Conservation (phyloP, 2,888 invertebrate genomes). For the Drosophila nr. fundita region DNA sequence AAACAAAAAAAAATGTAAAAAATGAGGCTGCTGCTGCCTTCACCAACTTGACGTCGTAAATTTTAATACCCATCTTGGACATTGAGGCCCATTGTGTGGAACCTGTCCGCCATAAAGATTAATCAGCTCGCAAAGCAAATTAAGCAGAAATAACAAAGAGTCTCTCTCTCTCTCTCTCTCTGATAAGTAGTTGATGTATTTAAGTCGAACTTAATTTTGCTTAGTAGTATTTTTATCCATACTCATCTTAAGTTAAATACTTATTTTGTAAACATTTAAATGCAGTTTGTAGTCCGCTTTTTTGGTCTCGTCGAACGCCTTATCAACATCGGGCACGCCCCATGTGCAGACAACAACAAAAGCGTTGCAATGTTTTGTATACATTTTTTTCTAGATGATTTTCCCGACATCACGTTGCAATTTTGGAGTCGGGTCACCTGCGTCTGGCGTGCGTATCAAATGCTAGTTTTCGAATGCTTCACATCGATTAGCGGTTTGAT, state of each 20-base stretch:
- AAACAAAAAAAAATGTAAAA: background rate
- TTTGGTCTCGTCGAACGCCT: background rate
- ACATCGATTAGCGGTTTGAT: constrained; percentile 61
- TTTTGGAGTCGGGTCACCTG: constrained; percentile 68
- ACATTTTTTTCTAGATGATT: constrained; percentile 6
- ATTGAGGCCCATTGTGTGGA: constrained; percentile 38
- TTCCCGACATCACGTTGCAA: constrained; percentile 62
- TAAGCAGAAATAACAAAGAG: constrained; percentile 6
- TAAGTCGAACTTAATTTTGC: constrained; percentile 1
- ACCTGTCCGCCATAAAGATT: constrained; percentile 64
- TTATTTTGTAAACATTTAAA: constrained; percentile 61
- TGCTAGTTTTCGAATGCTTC: constrained; percentile 8
- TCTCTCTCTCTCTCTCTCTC: background rate
- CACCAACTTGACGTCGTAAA: constrained; percentile 64
- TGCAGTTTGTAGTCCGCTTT: constrained; percentile 31
- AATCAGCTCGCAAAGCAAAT: constrained; percentile 40
- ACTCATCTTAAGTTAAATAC: constrained; percentile 46
- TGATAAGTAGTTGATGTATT: constrained; percentile 2
- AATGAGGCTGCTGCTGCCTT: constrained; percentile 17
- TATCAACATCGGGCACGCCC: constrained; percentile 27
- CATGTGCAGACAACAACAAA: constrained; percentile 21
- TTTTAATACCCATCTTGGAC: constrained; percentile 55
- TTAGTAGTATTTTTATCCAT: constrained; percentile 7
- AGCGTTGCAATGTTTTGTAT: constrained; percentile 24
- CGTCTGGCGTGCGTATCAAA: constrained; percentile 65